phyloP scores from a whole-genome alignment of 2,113 vertebrate species.

The Melanerpes formicivorus region DNA sequence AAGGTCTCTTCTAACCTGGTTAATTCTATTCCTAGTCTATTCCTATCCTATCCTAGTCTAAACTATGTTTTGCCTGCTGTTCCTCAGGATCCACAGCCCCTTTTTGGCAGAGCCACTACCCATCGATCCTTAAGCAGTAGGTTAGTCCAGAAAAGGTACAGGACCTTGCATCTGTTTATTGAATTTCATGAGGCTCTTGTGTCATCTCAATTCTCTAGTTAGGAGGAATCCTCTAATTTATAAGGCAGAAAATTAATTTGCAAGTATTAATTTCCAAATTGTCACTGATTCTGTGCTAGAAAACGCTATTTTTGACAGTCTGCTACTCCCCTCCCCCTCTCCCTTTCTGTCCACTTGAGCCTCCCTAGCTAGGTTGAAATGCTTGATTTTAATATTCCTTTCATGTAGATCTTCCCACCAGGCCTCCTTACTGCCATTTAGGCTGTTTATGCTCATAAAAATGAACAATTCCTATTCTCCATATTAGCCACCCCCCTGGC shows the following conservation, averaged over 20 bases:
- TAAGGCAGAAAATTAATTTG: background rate
- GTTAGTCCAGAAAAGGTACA: background rate
- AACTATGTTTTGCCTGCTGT: background rate
- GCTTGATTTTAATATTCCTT: constrained; percentile 39
- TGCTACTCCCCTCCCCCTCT: background rate
- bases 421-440: constrained; percentile 29
- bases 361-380: constrained; percentile 6
- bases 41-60: no score
- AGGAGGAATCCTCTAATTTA: background rate
- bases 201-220: background rate
- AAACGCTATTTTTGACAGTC: constrained; percentile 4
- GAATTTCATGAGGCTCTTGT: background rate
- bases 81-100: background rate
- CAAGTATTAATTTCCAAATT: constrained; percentile 2
- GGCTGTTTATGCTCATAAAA: constrained; percentile 41
- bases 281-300: background rate
- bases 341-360: constrained; percentile 1
- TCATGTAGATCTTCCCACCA: constrained; percentile 27
- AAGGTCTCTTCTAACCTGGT: no score
- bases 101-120: background rate
- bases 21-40: no score
- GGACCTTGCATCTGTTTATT: background rate
- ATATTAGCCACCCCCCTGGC: constrained; percentile 21
- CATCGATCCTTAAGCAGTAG: background rate
- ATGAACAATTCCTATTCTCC: constrained; percentile 12